Evolutionary conservation across 1,140 invertebrate species (phyloP).

Genomic region (Samia ricini): DNA sequence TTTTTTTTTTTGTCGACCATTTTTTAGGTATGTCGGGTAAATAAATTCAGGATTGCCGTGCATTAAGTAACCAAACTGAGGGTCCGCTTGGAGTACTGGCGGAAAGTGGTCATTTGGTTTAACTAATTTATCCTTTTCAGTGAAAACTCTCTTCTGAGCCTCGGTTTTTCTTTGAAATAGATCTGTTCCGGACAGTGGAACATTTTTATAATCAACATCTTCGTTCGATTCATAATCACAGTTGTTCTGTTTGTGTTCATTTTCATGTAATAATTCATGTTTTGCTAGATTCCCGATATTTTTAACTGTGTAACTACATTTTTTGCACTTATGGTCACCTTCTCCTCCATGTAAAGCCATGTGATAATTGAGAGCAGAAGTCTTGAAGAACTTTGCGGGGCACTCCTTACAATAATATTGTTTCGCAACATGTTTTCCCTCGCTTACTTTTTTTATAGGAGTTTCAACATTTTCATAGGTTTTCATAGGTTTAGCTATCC

Average conservation of each 20-base stretch:
- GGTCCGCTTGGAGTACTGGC: slow-evolving; percentile 77
- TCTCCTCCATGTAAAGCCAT: slow-evolving; percentile 83
- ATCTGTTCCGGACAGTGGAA: slow-evolving; percentile 82
- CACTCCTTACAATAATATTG: slow-evolving; percentile 80
- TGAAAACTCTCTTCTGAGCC: slow-evolving; percentile 76
- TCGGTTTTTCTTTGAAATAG: slow-evolving; percentile 80
- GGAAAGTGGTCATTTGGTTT: slow-evolving; percentile 74
- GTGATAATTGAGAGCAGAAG: slow-evolving; percentile 85
- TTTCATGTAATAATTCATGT: slow-evolving; percentile 79
- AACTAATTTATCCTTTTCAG: slow-evolving; percentile 71
- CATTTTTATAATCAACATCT: slow-evolving; percentile 72
- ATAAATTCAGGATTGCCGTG: slow-evolving; percentile 87
- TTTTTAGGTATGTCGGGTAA: slow-evolving; percentile 86
- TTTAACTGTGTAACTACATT: slow-evolving; percentile 90
- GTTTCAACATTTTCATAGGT: slow-evolving; percentile 37
- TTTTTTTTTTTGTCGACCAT: slow-evolving; percentile 86
- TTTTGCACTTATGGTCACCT: slow-evolving; percentile 85
- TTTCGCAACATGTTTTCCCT: slow-evolving; percentile 55
- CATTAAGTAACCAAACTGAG: slow-evolving; percentile 83
- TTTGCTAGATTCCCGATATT: slow-evolving; percentile 87
- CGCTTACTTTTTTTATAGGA: slow-evolving; percentile 41
- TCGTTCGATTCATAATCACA: slow-evolving; percentile 72
- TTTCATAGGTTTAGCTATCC: slow-evolving; percentile 50
- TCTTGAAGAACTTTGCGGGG: slow-evolving; percentile 84
- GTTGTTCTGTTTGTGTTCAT: slow-evolving; percentile 44